These are phyloP conservation scores for Ictalurus punctatus DNA, from an alignment of 2,113 vertebrate species.

Conservation along the genomic window DNA sequence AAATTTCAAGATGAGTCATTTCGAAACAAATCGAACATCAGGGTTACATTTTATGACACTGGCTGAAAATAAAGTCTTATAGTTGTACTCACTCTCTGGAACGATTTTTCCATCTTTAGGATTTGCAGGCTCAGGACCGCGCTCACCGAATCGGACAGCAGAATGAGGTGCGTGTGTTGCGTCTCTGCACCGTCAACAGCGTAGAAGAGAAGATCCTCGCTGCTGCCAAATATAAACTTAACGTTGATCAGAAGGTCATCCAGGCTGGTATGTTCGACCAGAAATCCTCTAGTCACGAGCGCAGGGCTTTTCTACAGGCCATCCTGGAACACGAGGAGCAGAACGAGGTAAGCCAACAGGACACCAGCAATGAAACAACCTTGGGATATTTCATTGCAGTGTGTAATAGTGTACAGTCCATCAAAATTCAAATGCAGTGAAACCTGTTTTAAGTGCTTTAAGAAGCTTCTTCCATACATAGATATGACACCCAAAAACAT, in stretches of 20 bases:
- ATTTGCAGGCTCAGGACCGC: conserved; percentile 86
- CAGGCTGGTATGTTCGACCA: conserved; percentile 92
- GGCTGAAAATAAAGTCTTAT: background rate
- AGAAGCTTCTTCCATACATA: background rate
- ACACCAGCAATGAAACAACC: background rate
- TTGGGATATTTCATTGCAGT: background rate
- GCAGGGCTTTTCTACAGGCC: conserved; percentile 84
- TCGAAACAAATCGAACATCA: too few species aligned
- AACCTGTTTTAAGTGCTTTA: background rate
- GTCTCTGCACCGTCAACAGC: conserved; percentile 87
- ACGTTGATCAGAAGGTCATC: conserved; percentile 90
- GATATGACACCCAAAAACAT: background rate
- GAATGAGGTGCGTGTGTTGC: conserved; percentile 85
- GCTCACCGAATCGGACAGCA: conserved; percentile 88
- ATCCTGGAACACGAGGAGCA: conserved; percentile 88
- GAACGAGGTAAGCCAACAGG: conserved; percentile 76
- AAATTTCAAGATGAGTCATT: background rate
- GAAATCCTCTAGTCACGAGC: conserved; percentile 87
- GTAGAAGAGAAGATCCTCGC: conserved; percentile 90
- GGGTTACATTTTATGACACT: background rate
- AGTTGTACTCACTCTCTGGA: background rate
- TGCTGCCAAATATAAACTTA: conserved; percentile 87
- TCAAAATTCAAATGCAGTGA: background rate
- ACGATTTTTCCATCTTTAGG: conserved; percentile 65
- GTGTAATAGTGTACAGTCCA: background rate